Conservation (phyloP, 2,888 invertebrate genomes). For the Petrolisthes manimaculis region DNA sequence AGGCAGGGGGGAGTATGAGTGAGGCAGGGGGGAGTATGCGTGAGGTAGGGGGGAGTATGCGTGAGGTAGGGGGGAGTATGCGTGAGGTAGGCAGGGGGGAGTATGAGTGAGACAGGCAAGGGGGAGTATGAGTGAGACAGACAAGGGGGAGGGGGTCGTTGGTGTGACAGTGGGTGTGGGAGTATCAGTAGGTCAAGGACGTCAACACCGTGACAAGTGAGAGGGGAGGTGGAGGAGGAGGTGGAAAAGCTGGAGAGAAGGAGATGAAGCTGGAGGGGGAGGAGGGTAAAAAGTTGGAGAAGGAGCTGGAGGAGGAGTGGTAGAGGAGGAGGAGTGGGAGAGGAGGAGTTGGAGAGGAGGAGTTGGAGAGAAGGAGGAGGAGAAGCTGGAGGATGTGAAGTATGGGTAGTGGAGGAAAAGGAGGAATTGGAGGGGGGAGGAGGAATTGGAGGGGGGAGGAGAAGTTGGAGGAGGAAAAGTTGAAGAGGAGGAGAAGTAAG, state of each 20-base stretch:
- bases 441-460: not conserved
- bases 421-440: not conserved
- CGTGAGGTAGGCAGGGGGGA: not conserved
- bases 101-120: not conserved
- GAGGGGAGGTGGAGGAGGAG: not conserved
- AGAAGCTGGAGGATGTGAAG: not conserved
- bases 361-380: not conserved
- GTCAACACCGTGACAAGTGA: not conserved
- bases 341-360: not conserved
- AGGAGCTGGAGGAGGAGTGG: not conserved
- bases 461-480: not conserved
- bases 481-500: not conserved
- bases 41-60: not conserved
- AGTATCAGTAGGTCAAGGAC: not conserved
- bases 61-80: not conserved
- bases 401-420: not conserved
- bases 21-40: not conserved
- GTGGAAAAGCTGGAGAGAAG: not conserved
- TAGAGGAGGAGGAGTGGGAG: not conserved
- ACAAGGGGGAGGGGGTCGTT: not conserved
- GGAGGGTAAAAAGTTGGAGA: not conserved
- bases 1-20: not conserved
- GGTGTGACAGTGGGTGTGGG: not conserved
- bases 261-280: not conserved
- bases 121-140: not conserved